A percentile compares a stretch with the other conserved stretches of the same genome.
phyloP scores from a whole-genome alignment of 2,888 invertebrate genomes.

The Oligia latruncula region DNA sequence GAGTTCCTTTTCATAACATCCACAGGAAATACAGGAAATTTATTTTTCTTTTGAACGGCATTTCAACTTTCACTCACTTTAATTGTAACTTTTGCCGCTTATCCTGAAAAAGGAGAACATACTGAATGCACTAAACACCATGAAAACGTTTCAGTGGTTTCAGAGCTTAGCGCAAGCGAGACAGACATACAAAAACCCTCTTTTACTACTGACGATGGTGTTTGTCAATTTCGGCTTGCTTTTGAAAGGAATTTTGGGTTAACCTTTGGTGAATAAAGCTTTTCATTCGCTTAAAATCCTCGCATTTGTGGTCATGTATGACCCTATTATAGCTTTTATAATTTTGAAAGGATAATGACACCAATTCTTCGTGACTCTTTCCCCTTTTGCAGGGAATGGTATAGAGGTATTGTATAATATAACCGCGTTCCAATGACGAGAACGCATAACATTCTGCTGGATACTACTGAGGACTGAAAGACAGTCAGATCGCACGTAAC shows the following conservation, averaged over 20 bases:
- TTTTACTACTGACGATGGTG: background rate
- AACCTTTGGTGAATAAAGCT: conserved; percentile 3
- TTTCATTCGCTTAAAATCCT: conserved; percentile 34
- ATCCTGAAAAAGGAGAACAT: background rate
- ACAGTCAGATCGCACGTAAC: no score
- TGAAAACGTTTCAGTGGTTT: background rate
- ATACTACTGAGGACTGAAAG: no score
- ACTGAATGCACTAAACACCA: background rate
- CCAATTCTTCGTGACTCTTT: conserved; percentile 11
- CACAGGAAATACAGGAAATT: background rate
- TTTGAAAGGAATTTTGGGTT: conserved; percentile 37
- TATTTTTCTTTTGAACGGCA: background rate
- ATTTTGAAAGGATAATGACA: conserved; percentile 31
- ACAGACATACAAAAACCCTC: conserved; percentile 7
- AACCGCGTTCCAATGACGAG: no score
- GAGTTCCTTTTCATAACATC: background rate
- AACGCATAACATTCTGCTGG: no score
- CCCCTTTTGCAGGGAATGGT: background rate
- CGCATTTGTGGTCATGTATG: conserved; percentile 29
- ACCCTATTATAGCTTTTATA: conserved; percentile 31
- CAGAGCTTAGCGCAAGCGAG: conserved; percentile 1
- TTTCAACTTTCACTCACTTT: background rate
- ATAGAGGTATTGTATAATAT: background rate
- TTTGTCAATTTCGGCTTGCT: conserved; percentile 11
- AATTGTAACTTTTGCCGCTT: background rate